Evolutionary conservation across 2,888 invertebrate genomes (phyloP), one percentile per base, ranked within the genome.

Genomic region (Terebella lapidaria): DNA sequence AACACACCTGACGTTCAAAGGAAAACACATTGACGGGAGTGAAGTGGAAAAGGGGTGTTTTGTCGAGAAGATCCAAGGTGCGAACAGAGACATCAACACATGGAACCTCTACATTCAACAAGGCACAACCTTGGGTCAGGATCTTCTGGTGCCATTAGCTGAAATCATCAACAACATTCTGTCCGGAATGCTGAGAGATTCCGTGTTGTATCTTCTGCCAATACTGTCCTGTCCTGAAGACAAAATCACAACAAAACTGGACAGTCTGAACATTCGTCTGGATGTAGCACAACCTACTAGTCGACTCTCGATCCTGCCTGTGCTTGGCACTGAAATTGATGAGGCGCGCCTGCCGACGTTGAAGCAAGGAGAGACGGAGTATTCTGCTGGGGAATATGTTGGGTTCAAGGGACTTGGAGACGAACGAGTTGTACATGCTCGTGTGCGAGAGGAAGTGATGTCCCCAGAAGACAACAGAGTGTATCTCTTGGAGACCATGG

Each of bases 111-210:
- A 61, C 58, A 57, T 66, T 24, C 26, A 55, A 27, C 57, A 61
- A 20, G 60, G 58, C 30, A 51, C 58, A 5, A 25, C 15, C 3
- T 47, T 65, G 46, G 46, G 51, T 15, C 65, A 65, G 24, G 67
- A 67, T 30, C 59, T 65, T n/a, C 63, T 67, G 15, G 59, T 67
- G 15, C 59, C 61, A 2, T 55, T 67, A 25, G 65, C 63, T 1
- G 67, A 65, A 28, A 61, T 63, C 24, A 58, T 67, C 25, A 67
- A 67, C 51, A 45, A 28, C 24, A 62, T 67, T 24, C 60, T 67
- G 20, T 24, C 35, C 2, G 67, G 67, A 3, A 53, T 65, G 51
- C 62, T 67, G 30, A n/a, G 56, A 2, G 60, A 67, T 26, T 63
- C 65, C 18, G 63, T 67, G 29, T 56, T 65, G 22, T 67, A 59